A percentile compares a stretch with the other conserved stretches of the same genome.
phyloP scores from a whole-genome alignment of 2,888 invertebrate genomes.

The Thymelicus lineola region DNA sequence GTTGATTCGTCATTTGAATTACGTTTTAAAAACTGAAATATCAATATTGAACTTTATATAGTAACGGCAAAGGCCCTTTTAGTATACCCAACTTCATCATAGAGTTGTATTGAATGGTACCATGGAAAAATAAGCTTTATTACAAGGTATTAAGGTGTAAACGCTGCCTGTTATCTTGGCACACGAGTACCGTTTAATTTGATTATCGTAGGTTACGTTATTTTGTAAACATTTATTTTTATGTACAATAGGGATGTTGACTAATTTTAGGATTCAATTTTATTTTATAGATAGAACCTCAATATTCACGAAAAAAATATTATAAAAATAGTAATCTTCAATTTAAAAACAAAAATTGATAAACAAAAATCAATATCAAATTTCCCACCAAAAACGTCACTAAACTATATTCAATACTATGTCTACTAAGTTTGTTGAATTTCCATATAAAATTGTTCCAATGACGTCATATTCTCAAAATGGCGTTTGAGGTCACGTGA shows the following conservation, averaged over 20 bases:
- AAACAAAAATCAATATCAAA: too few species aligned
- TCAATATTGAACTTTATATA: neutral
- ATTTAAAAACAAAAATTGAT: too few species aligned
- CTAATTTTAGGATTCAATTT: too few species aligned
- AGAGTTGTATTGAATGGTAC: neutral
- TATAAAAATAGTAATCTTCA: too few species aligned
- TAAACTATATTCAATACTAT: too few species aligned
- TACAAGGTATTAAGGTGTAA: neutral
- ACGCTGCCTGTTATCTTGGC: neutral
- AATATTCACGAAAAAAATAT: too few species aligned
- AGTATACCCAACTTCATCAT: neutral
- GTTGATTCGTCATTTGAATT: neutral
- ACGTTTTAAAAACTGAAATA: neutral
- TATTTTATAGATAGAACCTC: too few species aligned
- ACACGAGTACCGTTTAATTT: neutral
- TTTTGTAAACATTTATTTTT: neutral
- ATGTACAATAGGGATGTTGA: neutral
- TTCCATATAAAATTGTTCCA: too few species aligned
- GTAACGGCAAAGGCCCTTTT: neutral
- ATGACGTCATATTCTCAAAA: too few species aligned
- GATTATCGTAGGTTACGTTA: slow-evolving; percentile 1
- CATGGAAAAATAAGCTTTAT: neutral
- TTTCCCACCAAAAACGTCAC: too few species aligned
- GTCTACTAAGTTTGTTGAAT: too few species aligned
- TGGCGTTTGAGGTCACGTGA: too few species aligned